Evolutionary conservation across 2,113 vertebrate genomes (phyloP), one percentile per base, ranked within the genome.

Genomic region (Donacobius atricapilla): DNA sequence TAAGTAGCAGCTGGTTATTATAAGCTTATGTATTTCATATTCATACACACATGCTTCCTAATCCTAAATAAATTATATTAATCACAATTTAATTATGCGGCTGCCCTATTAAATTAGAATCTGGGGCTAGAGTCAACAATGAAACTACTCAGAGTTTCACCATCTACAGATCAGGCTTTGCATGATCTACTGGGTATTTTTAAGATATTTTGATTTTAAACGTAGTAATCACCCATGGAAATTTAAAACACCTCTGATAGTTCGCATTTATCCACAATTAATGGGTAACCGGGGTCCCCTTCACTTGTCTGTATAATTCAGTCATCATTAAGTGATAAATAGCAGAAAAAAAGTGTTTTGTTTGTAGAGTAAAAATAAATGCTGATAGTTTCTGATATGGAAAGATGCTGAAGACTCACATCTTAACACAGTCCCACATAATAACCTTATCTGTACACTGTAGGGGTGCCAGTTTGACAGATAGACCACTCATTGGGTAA

Each of bases 31-130:
- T 56, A 78, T 80, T 93, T 90, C 68, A 64, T 72, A 82, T 87
- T 89, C 81, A 73, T 22, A 53, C 44, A 79, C 65, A 87, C 3
- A 18, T 60, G 48, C 30, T 53, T 87, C 51, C 75, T 92, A 91
- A 94, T 94, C 31, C 73, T 56, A 89, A 91, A 92, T 86, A 94
- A 95, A 92, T 93, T 63, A 73, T 82, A 89, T 87, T 92, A 94
- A 92, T 89, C 48, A 53, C 48, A 82, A 57, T 82, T 89, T 95
- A 83, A 95, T 94, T 95, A 76, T 33, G 40, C 0, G 6, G 8
- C 30, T 95, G 57, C 65, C 28, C 57, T 84, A 81, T 78, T 93
- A 91, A 92, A 92, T 95, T 61, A 87, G 69, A 91, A 92, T 84
- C 78, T 79, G n/a, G 14, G 33, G 3, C 24, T 89, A 31, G 60